These are phyloP conservation scores for Crocallis elinguaria DNA, from an alignment of 2,888 invertebrate species.

Conservation along the genomic window DNA sequence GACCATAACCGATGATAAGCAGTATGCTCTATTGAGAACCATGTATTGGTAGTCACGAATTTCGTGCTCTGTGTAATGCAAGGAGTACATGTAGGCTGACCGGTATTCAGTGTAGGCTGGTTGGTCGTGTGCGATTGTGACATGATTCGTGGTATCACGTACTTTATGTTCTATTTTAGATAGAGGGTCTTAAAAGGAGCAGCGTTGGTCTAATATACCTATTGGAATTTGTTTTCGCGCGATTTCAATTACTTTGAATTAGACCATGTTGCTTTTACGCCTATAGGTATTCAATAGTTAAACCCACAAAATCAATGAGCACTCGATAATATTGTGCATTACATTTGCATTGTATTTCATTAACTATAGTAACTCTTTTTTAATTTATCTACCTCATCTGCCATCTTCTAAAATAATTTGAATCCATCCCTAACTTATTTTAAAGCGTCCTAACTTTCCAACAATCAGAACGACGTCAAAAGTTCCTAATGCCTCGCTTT, in stretches of 20 bases:
- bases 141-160: slow-evolving; percentile 10
- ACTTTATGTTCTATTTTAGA: neutral
- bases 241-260: too few species aligned
- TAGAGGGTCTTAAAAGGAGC: neutral
- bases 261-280: too few species aligned
- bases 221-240: too few species aligned
- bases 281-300: too few species aligned
- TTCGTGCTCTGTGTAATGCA: slow-evolving; percentile 57
- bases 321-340: too few species aligned
- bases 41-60: slow-evolving; percentile 68
- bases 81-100: slow-evolving; percentile 12
- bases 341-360: too few species aligned
- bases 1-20: slow-evolving; percentile 47
- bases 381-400: neutral
- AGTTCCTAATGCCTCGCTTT: slow-evolving; percentile 67
- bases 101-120: slow-evolving; percentile 9
- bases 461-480: slow-evolving; percentile 48
- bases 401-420: slow-evolving; percentile 17
- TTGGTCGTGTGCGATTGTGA: slow-evolving; percentile 26
- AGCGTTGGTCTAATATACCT: too few species aligned
- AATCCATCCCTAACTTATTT: slow-evolving; percentile 21
- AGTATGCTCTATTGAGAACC: slow-evolving; percentile 49
- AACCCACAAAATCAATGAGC: too few species aligned
- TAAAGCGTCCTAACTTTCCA: slow-evolving; percentile 29
- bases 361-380: too few species aligned